Conservation (phyloP, 2,888 invertebrate genomes). For the Drosophila kanekoi region DNA sequence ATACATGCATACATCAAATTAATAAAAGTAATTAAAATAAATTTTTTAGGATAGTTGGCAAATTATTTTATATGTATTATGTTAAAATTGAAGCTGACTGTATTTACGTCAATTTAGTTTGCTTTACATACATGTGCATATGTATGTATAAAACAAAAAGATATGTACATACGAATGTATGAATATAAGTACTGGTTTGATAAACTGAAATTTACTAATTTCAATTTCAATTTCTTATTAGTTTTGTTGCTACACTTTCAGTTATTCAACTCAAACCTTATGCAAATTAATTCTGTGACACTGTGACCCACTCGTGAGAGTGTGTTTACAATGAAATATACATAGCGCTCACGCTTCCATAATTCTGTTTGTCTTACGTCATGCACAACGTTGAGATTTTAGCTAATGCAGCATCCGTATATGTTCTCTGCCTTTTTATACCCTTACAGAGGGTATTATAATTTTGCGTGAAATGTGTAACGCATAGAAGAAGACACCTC, state of each 20-base stretch:
- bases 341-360: constrained; percentile 25
- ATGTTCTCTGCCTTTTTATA: constrained; percentile 14
- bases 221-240: not conserved
- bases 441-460: too few relatives aligned
- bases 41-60: not conserved
- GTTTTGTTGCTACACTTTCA: not conserved
- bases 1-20: not conserved
- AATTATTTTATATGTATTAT: not conserved
- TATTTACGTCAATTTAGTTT: too few relatives aligned
- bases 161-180: not conserved
- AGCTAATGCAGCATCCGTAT: constrained; percentile 36
- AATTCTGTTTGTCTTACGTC: constrained; percentile 46
- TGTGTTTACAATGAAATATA: not conserved
- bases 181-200: not conserved
- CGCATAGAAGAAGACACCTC: too few relatives aligned
- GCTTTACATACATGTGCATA: too few relatives aligned
- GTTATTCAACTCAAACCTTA: not conserved
- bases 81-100: not conserved
- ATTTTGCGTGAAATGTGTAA: too few relatives aligned
- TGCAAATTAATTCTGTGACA: constrained; percentile 33
- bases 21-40: not conserved
- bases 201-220: too few relatives aligned
- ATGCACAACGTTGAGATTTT: constrained; percentile 37
- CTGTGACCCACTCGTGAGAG: constrained; percentile 24
- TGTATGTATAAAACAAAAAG: too few relatives aligned